Percentiles rank a stretch among this genome's conserved stretches.
These are phyloP conservation scores for Ophiodon elongatus DNA, from an alignment of 2,113 vertebrate species.

Conservation along the genomic window DNA sequence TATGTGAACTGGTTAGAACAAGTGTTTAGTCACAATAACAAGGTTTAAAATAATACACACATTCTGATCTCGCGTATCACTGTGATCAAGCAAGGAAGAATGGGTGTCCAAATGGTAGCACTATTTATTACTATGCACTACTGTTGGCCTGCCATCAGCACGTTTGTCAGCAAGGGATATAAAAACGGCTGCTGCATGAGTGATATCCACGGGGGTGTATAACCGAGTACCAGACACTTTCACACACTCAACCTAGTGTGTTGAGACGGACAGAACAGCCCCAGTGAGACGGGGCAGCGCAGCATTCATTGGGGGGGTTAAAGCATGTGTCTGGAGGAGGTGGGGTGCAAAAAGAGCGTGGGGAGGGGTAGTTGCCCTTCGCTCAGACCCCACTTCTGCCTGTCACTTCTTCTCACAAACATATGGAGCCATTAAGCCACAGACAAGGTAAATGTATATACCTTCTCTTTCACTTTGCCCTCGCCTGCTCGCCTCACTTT, in stretches of 20 bases:
- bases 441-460: conserved; percentile 86
- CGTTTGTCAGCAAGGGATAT: conserved; percentile 69
- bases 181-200: conserved; percentile 67
- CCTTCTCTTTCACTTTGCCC: conserved; percentile 77
- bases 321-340: conserved; percentile 71
- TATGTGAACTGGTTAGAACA: conserved; percentile 80
- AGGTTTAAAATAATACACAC: conserved; percentile 50
- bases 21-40: conserved; percentile 78
- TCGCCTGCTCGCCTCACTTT: conserved; percentile 70
- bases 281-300: conserved; percentile 55
- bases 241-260: conserved; percentile 65
- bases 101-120: conserved; percentile 55
- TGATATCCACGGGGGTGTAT: conserved; percentile 70
- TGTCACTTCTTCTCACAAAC: conserved; percentile 87
- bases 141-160: conserved; percentile 61
- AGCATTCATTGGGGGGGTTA: conserved; percentile 60
- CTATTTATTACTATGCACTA: conserved; percentile 60
- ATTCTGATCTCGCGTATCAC: conserved; percentile 73
- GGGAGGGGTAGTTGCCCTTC: conserved; percentile 77
- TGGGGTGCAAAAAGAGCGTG: conserved; percentile 44
- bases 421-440: conserved; percentile 86
- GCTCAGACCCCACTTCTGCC: conserved; percentile 85
- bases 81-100: conserved; percentile 55
- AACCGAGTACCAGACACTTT: conserved; percentile 63
- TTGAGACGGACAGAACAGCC: conserved; percentile 67